Evolutionary conservation across 2,113 vertebrate genomes (phyloP), one percentile per base, ranked within the genome.

Genomic region (Macroglossus sobrinus): DNA sequence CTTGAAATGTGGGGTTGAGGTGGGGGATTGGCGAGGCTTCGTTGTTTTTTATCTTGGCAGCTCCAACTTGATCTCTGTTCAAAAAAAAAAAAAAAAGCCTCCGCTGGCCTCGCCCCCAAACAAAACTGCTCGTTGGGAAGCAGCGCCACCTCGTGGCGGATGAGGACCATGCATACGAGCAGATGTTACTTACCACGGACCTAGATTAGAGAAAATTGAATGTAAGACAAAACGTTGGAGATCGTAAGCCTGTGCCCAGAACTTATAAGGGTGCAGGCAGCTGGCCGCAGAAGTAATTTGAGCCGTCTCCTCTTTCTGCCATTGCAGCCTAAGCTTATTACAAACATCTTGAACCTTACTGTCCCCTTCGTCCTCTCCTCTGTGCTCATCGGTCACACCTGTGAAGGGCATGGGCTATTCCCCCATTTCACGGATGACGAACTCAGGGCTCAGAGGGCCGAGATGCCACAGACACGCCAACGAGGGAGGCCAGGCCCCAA

Each of bases 71-170:
- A 40, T 28, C 74, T 2, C n/a, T 3, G 9, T 28, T 47, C 2
- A 45, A 45, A 45, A 45, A 45, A 45, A 45, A 45, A 45, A 45
- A 9, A 45, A 1, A 38, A 30, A 16, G 26, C 19, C 47, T 26
- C 40, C 1, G 26, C 79, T 35, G 12, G 75, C 75, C 84, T 75
- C 45, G 3, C 35, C 0, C 0, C 45, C 22, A 2, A 24, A 90
- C 66, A 66, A 86, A 95, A 11, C 40, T 16, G 63, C 72, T 78
- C 0, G 12, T 21, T 21, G 84, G 96, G 66, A 81, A 64, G 93
- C 96, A 57, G 2, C 64, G 87, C 80, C 94, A 33, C 80, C 95
- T 90, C 66, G 93, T 89, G 97, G 88, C 55, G 2, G 13, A 85
- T 0, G 3, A 33, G 89, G 85, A 63, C 59, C 40, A 33, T 88